These are phyloP conservation scores for Drosophila leonis DNA, from an alignment of 2,888 invertebrate species.

Conservation along the genomic window DNA sequence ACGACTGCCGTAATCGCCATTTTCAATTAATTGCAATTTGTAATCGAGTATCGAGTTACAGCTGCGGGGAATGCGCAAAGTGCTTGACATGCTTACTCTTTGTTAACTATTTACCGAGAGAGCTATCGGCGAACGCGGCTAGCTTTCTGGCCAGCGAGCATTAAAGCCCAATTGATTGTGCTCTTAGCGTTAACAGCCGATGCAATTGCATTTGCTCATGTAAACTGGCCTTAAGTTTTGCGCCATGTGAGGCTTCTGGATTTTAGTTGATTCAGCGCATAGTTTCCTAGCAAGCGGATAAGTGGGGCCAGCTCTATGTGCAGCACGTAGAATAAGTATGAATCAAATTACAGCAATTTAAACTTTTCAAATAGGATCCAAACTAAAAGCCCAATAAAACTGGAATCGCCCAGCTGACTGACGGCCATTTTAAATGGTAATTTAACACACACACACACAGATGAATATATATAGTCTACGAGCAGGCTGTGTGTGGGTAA, in stretches of 20 bases:
- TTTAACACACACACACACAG: conserved; percentile 53
- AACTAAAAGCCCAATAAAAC: conserved; percentile 82
- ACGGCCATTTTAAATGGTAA: conserved; percentile 83
- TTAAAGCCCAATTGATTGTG: conserved; percentile 82
- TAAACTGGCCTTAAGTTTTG: conserved; percentile 83
- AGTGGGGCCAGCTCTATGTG: conserved; percentile 12
- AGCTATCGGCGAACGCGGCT: conserved; percentile 3
- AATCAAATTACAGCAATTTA: conserved; percentile 73
- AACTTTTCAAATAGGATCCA: conserved; percentile 75
- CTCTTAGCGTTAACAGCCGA: conserved; percentile 79
- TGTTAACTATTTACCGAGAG: conserved; percentile 27
- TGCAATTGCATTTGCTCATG: conserved; percentile 84
- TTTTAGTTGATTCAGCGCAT: conserved; percentile 29
- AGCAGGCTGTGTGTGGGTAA: not conserved
- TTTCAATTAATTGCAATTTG: conserved; percentile 84
- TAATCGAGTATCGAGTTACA: conserved; percentile 81
- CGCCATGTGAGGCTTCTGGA: conserved; percentile 41
- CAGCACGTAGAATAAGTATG: conserved; percentile 34
- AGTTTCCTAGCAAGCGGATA: conserved; percentile 4
- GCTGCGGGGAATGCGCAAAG: conserved; percentile 44
- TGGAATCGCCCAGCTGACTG: conserved; percentile 73
- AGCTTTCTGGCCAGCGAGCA: conserved; percentile 15
- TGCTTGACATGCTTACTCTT: conserved; percentile 52
- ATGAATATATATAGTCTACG: conserved; percentile 6
- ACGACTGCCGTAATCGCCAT: conserved; percentile 71